A percentile compares a stretch with the other conserved stretches of the same genome.
Conservation (phyloP, 2,113 vertebrate genomes). For the Macheiramphus alcinus region DNA sequence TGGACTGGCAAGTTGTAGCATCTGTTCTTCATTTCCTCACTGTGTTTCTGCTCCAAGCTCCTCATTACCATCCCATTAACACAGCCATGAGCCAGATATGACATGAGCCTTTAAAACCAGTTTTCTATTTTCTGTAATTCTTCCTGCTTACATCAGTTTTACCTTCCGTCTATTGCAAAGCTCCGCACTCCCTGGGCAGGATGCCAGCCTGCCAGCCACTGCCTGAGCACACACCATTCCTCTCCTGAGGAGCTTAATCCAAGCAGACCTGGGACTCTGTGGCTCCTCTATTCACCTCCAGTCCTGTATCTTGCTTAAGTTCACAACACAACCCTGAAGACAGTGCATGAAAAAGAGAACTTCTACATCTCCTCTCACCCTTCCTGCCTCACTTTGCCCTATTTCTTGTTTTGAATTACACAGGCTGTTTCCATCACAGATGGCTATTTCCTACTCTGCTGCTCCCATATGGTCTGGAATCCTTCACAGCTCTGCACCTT, state of each 20-base stretch:
- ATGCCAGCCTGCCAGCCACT: neutral
- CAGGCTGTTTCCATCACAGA: neutral
- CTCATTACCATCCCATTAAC: neutral
- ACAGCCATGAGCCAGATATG: neutral
- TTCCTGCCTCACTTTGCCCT: neutral
- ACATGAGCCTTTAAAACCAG: neutral
- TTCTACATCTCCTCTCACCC: neutral
- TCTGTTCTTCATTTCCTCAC: neutral
- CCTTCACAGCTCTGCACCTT: neutral
- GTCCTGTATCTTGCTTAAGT: neutral
- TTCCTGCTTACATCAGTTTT: neutral
- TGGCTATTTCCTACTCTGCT: neutral
- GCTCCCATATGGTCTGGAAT: conserved; percentile 10
- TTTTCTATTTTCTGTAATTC: neutral
- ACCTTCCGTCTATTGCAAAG: neutral
- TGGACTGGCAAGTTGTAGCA: neutral
- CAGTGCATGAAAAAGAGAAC: neutral
- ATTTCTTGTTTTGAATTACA: neutral
- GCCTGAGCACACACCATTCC: neutral
- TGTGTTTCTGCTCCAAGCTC: neutral
- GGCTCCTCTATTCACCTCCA: neutral
- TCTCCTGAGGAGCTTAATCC: neutral
- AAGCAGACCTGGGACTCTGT: neutral
- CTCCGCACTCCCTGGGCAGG: neutral
- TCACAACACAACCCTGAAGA: neutral